Evolutionary conservation across 2,888 invertebrate species (phyloP).

Genomic region (Andricus quercusramuli): DNA sequence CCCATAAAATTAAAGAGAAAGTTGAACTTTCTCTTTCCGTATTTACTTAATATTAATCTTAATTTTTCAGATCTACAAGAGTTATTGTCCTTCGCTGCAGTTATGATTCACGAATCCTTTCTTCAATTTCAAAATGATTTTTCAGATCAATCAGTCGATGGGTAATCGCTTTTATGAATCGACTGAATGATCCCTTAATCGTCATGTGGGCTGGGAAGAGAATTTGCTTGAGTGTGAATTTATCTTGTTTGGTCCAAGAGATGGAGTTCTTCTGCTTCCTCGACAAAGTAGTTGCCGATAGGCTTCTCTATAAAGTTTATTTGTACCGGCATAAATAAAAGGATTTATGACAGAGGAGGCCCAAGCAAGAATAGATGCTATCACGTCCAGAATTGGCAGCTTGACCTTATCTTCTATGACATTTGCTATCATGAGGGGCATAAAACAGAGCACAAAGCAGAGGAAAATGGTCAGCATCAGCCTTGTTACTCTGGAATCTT

Average conservation of each 20-base stretch:
- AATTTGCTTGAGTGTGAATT: conserved; percentile 74
- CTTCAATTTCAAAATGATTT: conserved; percentile 22
- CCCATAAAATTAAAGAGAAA: too few species aligned
- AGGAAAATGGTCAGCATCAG: conserved; percentile 94
- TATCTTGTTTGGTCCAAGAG: conserved; percentile 59
- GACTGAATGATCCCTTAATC: conserved; percentile 36
- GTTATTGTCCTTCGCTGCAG: not conserved
- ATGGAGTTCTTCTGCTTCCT: conserved; percentile 44
- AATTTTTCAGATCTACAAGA: not conserved
- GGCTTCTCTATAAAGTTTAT: conserved; percentile 86
- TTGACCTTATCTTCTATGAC: conserved; percentile 89
- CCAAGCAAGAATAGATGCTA: conserved; percentile 93
- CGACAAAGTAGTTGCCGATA: conserved; percentile 73
- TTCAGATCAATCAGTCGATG: conserved; percentile 34
- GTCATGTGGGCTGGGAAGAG: conserved; percentile 69
- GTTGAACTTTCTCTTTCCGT: too few species aligned
- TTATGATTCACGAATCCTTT: not conserved
- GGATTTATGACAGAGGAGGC: conserved; percentile 94
- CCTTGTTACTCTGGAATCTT: conserved; percentile 90
- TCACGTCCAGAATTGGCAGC: conserved; percentile 88
- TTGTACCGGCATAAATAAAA: conserved; percentile 93
- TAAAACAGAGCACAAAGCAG: conserved; percentile 91
- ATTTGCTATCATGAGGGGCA: conserved; percentile 93
- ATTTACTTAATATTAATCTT: not conserved
- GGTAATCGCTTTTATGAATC: conserved; percentile 30